Base-by-base conservation (phyloP, 2,888 invertebrate genomes). In the Lysandra bellargus region DNA sequence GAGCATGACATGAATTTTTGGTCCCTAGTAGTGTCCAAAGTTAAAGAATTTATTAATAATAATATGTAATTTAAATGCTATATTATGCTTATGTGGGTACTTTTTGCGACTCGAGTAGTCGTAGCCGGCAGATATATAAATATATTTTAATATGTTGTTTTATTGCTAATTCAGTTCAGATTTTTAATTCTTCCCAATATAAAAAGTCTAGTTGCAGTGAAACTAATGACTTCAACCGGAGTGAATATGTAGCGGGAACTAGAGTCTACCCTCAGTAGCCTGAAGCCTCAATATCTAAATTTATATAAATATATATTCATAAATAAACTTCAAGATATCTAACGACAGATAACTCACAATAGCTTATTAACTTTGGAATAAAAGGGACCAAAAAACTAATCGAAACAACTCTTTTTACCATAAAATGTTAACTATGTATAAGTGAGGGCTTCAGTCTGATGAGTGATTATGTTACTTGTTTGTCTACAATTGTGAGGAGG, bases 321-420 rank as follows among this genome's bases (percentile, higher is more conserved):
- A 57, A 57, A 57, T 49, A 57, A 57, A 57, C 12, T 3, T 53
- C 9, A 14, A 53, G 53, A 53, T 53, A 14, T 53, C 53, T 53
- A 9, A 14, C 53, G 9, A 12, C 53, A 53, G 0, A 12, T 53
- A 3, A 49, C 9, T 44, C 2, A 53, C 12, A 53, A 53, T 17
- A 14, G 14, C 14, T 53, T 53, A 14, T 49, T 53, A 79, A 78
- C 60, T 49, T 73, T 74, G 37, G 30, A 79, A 64, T 64, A 49
- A 84, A 86, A 85, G 82, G 86, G 88, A 89, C 87, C 88, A 85
- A 84, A 86, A 85, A 81, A 33, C 78, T 82, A 83, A 87, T 90
- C 90, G 81, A 89, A 86, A 92, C 92, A 90, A 93, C 92, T 92
- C 93, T 92, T 92, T 92, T 89, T 86, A 83, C 83, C 83, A 81